Evolutionary conservation across 2,113 vertebrate species (phyloP).

Genomic region (Eretmochelys imbricata): DNA sequence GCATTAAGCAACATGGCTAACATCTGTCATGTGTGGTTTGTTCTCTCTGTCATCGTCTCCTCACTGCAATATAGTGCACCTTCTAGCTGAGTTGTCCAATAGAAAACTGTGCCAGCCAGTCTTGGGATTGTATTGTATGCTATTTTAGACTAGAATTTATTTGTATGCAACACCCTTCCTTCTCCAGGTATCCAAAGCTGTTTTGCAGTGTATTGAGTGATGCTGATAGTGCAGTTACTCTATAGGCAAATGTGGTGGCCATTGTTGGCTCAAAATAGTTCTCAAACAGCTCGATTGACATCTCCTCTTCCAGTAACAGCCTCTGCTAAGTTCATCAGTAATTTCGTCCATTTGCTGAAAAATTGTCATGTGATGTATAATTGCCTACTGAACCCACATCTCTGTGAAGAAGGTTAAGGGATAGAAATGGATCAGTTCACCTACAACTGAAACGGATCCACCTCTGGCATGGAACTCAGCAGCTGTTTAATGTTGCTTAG

Average conservation of each 20-base stretch:
- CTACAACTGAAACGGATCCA: background rate
- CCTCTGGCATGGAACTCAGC: background rate
- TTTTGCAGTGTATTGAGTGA: background rate
- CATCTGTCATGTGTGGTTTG: background rate
- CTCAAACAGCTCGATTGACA: background rate
- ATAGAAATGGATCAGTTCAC: background rate
- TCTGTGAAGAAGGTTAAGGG: background rate
- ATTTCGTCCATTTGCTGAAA: background rate
- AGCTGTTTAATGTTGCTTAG: background rate
- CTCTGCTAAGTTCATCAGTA: background rate
- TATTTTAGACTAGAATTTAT: slow-evolving; percentile 20
- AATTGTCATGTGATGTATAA: background rate
- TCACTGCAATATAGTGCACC: background rate
- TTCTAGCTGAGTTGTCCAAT: slow-evolving; percentile 13
- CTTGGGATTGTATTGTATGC: background rate
- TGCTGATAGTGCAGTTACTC: background rate
- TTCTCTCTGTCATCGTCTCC: background rate
- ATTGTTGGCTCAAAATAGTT: slow-evolving; percentile 20
- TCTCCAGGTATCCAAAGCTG: slow-evolving; percentile 15
- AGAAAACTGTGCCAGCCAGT: background rate
- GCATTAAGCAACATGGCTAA: background rate
- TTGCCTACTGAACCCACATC: background rate
- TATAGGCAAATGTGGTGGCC: slow-evolving; percentile 8
- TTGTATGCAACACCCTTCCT: background rate
- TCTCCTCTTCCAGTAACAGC: background rate